A percentile compares a stretch with the other conserved stretches of the same genome.
Evolutionary conservation across 2,113 vertebrate genomes (phyloP).

Genomic region (Odontesthes bonariensis): DNA sequence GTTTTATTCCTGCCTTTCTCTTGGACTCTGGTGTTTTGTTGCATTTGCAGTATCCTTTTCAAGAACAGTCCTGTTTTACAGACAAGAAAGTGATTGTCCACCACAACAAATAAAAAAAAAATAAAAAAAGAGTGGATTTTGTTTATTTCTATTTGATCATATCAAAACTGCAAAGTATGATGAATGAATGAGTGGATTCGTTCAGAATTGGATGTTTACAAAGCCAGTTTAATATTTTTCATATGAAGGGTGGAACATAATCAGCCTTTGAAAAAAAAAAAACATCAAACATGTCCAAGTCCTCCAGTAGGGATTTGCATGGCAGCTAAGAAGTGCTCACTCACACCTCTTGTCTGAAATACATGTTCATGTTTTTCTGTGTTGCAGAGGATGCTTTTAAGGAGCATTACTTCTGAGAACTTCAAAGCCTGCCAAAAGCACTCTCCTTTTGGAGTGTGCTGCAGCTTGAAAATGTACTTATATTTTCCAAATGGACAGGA

Average conservation of each 20-base stretch:
- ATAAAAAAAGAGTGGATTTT: neutral
- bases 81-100: conserved; percentile 21
- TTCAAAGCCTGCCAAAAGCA: conserved; percentile 84
- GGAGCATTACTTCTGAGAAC: conserved; percentile 81
- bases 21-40: conserved; percentile 54
- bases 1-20: conserved; percentile 65
- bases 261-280: conserved; percentile 17
- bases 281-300: conserved; percentile 58
- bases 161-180: conserved; percentile 1
- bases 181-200: neutral
- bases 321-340: conserved; percentile 61
- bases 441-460: conserved; percentile 74
- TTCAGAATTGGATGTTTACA: neutral
- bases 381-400: conserved; percentile 81
- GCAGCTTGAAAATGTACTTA: conserved; percentile 80
- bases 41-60: conserved; percentile 53
- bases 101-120: neutral
- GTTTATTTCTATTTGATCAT: conserved; percentile 5
- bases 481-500: conserved; percentile 85
- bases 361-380: conserved; percentile 68
- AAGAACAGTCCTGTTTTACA: conserved; percentile 28
- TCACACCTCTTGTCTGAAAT: conserved; percentile 72
- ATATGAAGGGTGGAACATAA: conserved; percentile 9
- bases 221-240: conserved; percentile 6
- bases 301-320: conserved; percentile 57